Evolutionary conservation across 1,140 invertebrate species (phyloP).

Genomic region (Drosophila ercepeae): DNA sequence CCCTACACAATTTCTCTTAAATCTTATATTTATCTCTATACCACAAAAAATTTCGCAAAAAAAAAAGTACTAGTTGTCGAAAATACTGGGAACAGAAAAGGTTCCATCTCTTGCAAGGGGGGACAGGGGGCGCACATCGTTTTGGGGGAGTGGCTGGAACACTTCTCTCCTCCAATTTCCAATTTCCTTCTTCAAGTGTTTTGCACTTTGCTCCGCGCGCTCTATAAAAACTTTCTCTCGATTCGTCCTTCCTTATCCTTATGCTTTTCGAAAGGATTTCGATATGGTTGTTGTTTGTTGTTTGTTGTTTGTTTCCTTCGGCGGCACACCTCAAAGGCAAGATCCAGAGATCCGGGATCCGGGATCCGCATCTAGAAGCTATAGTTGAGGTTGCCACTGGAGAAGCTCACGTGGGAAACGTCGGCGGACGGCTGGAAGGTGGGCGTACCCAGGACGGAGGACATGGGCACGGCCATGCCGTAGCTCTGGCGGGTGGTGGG

Average conservation of each 20-base stretch:
- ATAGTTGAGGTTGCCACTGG: constrained; percentile 71
- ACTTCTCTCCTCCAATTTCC: background rate
- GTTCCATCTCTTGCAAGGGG: background rate
- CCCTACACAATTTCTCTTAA: background rate
- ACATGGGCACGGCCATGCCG: constrained; percentile 53
- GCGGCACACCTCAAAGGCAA: background rate
- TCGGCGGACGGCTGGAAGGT: constrained; percentile 53
- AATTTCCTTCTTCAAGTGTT: background rate
- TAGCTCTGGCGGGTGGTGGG: constrained; percentile 49
- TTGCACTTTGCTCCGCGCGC: too few relatives aligned
- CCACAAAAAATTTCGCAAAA: constrained; percentile 1
- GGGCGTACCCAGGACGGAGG: constrained; percentile 40
- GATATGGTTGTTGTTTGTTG: too few relatives aligned
- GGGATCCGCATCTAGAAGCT: constrained; percentile 47
- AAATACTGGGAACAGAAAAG: background rate
- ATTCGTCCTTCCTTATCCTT: too few relatives aligned
- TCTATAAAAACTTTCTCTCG: too few relatives aligned
- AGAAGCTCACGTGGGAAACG: constrained; percentile 75
- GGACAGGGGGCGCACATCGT: background rate
- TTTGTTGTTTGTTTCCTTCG: too few relatives aligned
- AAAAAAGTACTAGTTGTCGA: background rate
- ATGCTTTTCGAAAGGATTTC: too few relatives aligned
- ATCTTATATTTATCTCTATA: background rate
- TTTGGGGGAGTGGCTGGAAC: background rate
- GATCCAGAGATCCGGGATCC: background rate